These are phyloP conservation scores for Hapalemur alaotrensis DNA, from an alignment of 2,797 vertebrate species.

Conservation along the genomic window DNA sequence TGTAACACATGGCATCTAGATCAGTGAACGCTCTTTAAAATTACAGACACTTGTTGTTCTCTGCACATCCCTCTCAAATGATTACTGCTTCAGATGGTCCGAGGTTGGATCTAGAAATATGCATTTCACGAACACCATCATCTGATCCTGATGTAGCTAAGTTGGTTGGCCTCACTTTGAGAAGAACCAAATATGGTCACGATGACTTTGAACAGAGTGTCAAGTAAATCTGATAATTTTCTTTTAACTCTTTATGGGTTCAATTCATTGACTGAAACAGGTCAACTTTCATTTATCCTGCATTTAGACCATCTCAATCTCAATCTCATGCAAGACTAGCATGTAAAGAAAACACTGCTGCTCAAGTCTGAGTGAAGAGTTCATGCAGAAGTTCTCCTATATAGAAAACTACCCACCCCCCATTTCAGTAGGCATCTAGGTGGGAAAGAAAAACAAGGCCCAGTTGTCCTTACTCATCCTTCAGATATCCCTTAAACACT, in stretches of 20 bases:
- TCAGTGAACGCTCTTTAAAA: neutral
- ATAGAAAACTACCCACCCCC: neutral
- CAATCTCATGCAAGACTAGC: neutral
- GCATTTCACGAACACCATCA: neutral
- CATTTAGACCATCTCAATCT: neutral
- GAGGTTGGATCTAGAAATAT: neutral
- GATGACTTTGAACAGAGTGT: neutral
- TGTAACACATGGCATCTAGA: neutral
- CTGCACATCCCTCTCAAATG: neutral
- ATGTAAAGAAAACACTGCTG: neutral
- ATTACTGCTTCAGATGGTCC: neutral
- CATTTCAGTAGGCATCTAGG: accelerated
- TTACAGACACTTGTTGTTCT: neutral
- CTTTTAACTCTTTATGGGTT: neutral
- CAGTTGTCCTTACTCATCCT: accelerated
- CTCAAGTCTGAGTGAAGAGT: neutral
- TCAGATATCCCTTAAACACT: neutral
- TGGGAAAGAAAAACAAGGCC: neutral
- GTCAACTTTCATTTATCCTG: neutral
- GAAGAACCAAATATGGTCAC: neutral
- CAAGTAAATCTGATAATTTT: neutral
- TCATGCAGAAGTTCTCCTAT: accelerated
- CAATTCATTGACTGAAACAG: neutral
- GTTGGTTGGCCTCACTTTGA: neutral
- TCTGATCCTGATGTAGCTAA: too few species aligned